Evolutionary conservation across 2,797 vertebrate species (phyloP).

Genomic region (Tenualosa ilisha): DNA sequence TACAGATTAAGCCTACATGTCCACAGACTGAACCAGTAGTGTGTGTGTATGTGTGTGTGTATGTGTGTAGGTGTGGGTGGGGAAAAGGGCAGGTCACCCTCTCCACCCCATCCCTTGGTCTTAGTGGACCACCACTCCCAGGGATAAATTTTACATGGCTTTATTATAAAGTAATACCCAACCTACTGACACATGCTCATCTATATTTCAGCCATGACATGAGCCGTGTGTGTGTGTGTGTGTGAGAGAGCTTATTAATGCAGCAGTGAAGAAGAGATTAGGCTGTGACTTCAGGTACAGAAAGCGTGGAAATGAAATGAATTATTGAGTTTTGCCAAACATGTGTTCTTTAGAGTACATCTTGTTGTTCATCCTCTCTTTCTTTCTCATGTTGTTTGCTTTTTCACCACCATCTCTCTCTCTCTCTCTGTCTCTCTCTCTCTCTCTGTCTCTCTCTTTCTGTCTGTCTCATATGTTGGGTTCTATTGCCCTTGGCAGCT

Average conservation of each 20-base stretch:
- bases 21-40: not conserved
- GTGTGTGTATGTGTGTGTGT: not conserved
- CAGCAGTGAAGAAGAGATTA: not conserved
- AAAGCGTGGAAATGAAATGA: not conserved
- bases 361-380: not conserved
- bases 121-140: not conserved
- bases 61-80: not conserved
- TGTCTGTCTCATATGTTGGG: not conserved
- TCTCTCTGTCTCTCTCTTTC: not conserved
- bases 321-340: conserved; percentile 1
- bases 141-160: conserved; percentile 3
- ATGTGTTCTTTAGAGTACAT: not conserved
- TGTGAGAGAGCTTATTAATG: not conserved
- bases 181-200: not conserved
- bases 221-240: not conserved
- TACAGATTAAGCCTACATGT: too few relatives aligned
- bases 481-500: not conserved
- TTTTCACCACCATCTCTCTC: not conserved
- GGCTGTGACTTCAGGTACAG: not conserved
- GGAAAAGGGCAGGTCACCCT: too few relatives aligned
- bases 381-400: not conserved
- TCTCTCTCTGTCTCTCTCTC: not conserved
- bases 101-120: not conserved
- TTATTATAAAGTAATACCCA: conserved; percentile 10
- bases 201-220: not conserved